These are phyloP conservation scores for Numida meleagris DNA, from an alignment of 2,113 vertebrate genomes.

Conservation along the genomic window DNA sequence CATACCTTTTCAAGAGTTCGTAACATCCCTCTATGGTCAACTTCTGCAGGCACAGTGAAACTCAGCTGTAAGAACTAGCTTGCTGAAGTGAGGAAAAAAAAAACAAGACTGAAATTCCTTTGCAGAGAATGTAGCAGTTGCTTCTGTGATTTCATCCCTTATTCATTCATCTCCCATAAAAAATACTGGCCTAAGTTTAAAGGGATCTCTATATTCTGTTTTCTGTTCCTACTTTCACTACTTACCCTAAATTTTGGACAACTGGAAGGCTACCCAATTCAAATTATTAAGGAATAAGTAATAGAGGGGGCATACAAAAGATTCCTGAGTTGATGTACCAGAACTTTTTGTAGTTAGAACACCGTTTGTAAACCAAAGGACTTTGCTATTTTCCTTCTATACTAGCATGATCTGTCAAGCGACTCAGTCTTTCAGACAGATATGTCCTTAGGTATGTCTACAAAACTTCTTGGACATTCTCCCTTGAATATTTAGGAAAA, in stretches of 20 bases:
- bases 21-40: background rate
- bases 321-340: background rate
- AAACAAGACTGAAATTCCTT: slow-evolving; percentile 7
- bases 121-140: background rate
- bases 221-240: background rate
- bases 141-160: background rate
- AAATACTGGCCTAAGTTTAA: background rate
- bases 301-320: background rate
- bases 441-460: background rate
- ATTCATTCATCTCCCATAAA: background rate
- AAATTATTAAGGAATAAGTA: background rate
- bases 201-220: background rate
- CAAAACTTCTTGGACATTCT: background rate
- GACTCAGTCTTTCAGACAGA: background rate
- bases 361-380: background rate
- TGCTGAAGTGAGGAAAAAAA: background rate
- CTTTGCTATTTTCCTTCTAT: background rate
- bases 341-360: background rate
- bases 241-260: background rate
- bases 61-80: background rate
- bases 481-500: background rate
- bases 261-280: background rate
- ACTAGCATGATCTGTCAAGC: background rate
- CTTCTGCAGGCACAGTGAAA: background rate
- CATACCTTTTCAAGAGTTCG: background rate